Base-by-base conservation (phyloP, 2,888 invertebrate species). In the Ennomos erosarius region DNA sequence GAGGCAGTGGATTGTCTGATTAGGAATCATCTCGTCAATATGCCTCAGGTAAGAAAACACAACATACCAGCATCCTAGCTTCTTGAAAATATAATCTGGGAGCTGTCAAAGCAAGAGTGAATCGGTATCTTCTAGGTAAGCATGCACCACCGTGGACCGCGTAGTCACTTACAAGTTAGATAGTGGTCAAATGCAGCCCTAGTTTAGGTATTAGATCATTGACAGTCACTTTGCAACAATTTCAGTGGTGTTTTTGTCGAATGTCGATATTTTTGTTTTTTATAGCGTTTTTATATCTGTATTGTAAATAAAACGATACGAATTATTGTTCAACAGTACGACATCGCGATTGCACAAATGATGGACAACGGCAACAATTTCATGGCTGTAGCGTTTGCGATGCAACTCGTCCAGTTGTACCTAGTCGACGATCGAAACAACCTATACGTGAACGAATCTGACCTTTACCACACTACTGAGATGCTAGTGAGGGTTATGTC, bases 1-100 rank as follows among this genome's bases (percentile, higher is more conserved):
- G 99, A 99, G 71, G 98, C 98, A 0, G 95, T 99, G 1, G 98
- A 99, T 81, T 95, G 96, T 59, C 93, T 99, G 16, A 96, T 99
- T 61, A 94, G 97, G 62, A 95, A 96, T 46, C 96, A 96, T 58
- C 93, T 98, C 46, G 94, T 98, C 35, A 97, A 96, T 81, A 88
- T 98, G 70, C 95, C 94, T n/a, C 96, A 96, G 79, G 92, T 92
- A 64, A 64, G 58, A 35, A 11, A 43, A 11, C 4, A 5, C 12
- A 33, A 44, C 35, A 8, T 55, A 16, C 16, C 16, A 16, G 16
- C 16, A 3, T 16, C 16, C 3, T 16, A 2, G 16, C 3, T 16
- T 16, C 16, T 1, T 16, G 16, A 16, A 16, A 16, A 16, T 16
- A 16, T 16, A 16, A 16, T 16, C 16, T 16, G 16, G 3, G 16